Evolutionary conservation across 2,113 vertebrate genomes (phyloP).

Genomic region (Martes martes): DNA sequence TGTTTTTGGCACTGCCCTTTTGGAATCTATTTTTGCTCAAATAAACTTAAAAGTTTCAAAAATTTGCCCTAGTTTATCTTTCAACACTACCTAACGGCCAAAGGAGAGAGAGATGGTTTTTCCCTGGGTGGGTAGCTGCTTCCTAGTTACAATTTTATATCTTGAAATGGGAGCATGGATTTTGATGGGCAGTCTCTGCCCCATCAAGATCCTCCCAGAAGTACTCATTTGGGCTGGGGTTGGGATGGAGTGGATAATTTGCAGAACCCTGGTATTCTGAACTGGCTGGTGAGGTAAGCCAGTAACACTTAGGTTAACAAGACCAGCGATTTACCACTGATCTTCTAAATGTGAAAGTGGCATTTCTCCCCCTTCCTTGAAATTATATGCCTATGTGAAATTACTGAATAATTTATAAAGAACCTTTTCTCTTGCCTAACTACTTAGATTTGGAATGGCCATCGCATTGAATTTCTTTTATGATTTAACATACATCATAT

Average conservation of each 20-base stretch:
- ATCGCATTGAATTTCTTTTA: slow-evolving; percentile 35
- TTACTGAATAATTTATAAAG: not conserved
- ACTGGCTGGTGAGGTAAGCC: not conserved
- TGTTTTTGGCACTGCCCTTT: not conserved
- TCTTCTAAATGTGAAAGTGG: not conserved
- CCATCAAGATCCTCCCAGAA: not conserved
- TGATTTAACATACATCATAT: not conserved
- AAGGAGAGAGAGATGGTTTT: not conserved
- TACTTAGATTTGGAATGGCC: slow-evolving; percentile 3
- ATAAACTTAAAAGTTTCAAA: not conserved
- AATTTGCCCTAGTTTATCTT: not conserved
- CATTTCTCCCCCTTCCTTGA: not conserved
- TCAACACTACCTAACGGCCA: not conserved
- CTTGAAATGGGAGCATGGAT: not conserved
- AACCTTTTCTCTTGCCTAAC: not conserved
- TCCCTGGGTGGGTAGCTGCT: not conserved
- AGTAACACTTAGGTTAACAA: not conserved
- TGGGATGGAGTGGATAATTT: not conserved
- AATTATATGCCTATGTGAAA: slow-evolving; percentile 4
- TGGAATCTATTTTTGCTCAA: not conserved
- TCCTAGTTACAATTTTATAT: not conserved
- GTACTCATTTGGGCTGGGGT: not conserved
- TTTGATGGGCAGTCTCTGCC: not conserved
- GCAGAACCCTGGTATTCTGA: not conserved
- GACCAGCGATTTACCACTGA: not conserved